phyloP scores from a whole-genome alignment of 2,888 invertebrate species.

The Acanthosepion esculentum region DNA sequence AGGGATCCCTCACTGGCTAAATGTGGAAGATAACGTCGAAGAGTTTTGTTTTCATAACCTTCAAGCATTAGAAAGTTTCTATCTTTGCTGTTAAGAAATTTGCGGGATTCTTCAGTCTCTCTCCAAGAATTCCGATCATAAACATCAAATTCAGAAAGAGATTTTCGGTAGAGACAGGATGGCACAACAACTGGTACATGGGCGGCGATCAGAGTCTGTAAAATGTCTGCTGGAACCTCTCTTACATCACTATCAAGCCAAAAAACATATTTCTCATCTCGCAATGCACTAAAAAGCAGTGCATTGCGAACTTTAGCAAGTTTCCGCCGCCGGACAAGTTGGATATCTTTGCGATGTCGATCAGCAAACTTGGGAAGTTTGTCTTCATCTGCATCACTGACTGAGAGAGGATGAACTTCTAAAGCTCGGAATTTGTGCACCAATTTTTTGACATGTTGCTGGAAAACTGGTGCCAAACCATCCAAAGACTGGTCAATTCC shows the following conservation, averaged over 20 bases:
- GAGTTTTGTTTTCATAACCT: constrained; percentile 52
- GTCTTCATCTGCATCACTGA: not conserved
- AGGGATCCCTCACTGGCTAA: constrained; percentile 51
- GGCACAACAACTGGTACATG: constrained; percentile 55
- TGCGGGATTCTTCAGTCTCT: constrained; percentile 54
- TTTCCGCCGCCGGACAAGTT: constrained; percentile 54
- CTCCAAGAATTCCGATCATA: constrained; percentile 60
- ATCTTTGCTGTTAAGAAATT: constrained; percentile 41
- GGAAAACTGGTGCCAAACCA: constrained; percentile 50
- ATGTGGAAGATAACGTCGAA: constrained; percentile 52
- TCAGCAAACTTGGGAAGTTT: not conserved
- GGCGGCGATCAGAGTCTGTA: constrained; percentile 53
- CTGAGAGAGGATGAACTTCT: constrained; percentile 49
- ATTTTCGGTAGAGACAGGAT: constrained; percentile 53
- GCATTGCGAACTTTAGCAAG: constrained; percentile 56
- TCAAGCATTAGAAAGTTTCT: constrained; percentile 57
- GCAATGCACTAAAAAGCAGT: constrained; percentile 53
- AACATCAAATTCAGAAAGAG: constrained; percentile 40
- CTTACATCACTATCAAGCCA: constrained; percentile 59
- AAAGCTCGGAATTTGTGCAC: constrained; percentile 52
- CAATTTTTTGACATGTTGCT: constrained; percentile 43
- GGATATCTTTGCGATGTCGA: constrained; percentile 51
- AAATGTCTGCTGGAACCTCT: constrained; percentile 53
- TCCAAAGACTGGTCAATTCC: constrained; percentile 58
- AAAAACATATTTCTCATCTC: constrained; percentile 55